Percentiles rank a stretch among this genome's conserved stretches.
phyloP scores from a whole-genome alignment of 1,140 invertebrate species.

The Phenacoccus solenopsis region DNA sequence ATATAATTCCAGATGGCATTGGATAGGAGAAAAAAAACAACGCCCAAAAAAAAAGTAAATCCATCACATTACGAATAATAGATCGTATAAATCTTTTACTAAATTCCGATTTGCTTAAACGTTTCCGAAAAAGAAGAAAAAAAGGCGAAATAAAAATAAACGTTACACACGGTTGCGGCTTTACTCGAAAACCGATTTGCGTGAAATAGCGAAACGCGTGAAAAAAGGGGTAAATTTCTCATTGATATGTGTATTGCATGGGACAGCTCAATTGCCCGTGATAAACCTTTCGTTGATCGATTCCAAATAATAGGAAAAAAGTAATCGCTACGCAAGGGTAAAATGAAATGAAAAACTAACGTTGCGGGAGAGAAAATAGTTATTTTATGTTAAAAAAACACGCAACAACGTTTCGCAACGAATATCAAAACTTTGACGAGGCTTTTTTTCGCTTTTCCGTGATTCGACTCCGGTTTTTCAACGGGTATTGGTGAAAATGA shows the following conservation, averaged over 20 bases:
- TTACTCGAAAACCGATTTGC: conserved; percentile 14
- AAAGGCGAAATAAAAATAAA: conserved; percentile 10
- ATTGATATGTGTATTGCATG: conserved; percentile 16
- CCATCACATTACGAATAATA: conserved; percentile 8
- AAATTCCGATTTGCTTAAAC: conserved; percentile 4
- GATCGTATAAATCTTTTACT: conserved; percentile 6
- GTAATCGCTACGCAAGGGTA: background rate
- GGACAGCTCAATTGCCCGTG: conserved; percentile 14
- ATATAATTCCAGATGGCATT: background rate
- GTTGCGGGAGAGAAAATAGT: background rate
- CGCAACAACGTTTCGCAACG: background rate
- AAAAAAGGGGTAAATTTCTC: conserved; percentile 18
- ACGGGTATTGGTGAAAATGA: background rate
- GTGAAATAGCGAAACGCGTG: conserved; percentile 6
- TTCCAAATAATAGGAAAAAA: conserved; percentile 12
- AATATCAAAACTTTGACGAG: background rate
- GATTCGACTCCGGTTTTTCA: background rate
- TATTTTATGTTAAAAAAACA: background rate
- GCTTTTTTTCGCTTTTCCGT: background rate
- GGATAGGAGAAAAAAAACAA: background rate
- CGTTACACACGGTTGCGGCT: conserved; percentile 11
- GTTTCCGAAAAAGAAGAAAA: conserved; percentile 4
- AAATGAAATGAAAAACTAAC: conserved; percentile 13
- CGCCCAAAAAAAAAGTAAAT: conserved; percentile 1
- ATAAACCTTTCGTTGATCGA: conserved; percentile 10